Conservation (phyloP, 2,888 invertebrate species). For the Onthophagus sagittarius region DNA sequence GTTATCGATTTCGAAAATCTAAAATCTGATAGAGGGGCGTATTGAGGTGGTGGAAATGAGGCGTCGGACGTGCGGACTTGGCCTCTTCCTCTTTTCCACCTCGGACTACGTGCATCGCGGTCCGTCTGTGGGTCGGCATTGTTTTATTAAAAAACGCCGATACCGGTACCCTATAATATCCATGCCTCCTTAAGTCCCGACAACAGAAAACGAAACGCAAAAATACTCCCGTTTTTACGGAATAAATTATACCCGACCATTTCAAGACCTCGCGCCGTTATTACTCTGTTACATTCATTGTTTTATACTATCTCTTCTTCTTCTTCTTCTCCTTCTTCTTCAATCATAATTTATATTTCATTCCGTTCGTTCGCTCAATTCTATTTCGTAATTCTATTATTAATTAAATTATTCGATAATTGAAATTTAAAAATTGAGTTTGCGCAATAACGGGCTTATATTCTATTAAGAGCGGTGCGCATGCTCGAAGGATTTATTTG, state of each 20-base stretch:
- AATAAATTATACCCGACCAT: slow-evolving; percentile 21
- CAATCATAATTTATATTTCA: background rate
- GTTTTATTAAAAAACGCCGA: slow-evolving; percentile 31
- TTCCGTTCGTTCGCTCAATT: background rate
- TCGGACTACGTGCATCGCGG: slow-evolving; percentile 32
- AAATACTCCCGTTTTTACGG: slow-evolving; percentile 16
- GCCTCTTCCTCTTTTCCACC: slow-evolving; percentile 15
- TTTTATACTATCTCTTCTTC: background rate
- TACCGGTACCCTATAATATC: slow-evolving; percentile 23
- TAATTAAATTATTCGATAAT: no score
- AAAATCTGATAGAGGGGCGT: slow-evolving; percentile 27
- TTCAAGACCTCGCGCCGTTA: slow-evolving; percentile 2
- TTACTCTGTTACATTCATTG: slow-evolving; percentile 5
- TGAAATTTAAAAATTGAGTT: no score
- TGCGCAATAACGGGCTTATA: no score
- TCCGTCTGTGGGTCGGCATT: slow-evolving; percentile 30
- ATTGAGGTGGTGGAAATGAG: slow-evolving; percentile 30
- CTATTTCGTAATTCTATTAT: background rate
- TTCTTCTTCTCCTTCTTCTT: background rate
- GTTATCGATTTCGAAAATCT: slow-evolving; percentile 36
- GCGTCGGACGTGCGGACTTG: slow-evolving; percentile 32
- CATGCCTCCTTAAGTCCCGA: slow-evolving; percentile 1
- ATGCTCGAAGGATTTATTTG: no score
- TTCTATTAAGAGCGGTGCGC: no score
- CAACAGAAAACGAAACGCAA: slow-evolving; percentile 9